Evolutionary conservation across 2,888 invertebrate species (phyloP).

Genomic region (Parascotia fuliginaria): DNA sequence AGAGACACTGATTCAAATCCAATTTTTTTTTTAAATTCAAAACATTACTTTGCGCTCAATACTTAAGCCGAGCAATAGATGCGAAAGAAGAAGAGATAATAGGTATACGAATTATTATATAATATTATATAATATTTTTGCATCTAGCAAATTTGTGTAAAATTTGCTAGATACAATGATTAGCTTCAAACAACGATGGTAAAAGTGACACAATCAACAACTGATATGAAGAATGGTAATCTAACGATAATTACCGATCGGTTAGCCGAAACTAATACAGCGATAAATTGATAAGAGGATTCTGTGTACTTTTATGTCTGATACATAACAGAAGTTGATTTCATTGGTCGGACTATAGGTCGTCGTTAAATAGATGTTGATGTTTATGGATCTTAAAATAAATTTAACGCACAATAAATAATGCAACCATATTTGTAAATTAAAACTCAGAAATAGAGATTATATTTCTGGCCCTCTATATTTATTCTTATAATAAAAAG

Average conservation of each 20-base stretch:
- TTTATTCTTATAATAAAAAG: too few species aligned
- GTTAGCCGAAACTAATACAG: conserved; percentile 60
- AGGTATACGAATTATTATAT: too few species aligned
- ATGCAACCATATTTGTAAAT: background rate
- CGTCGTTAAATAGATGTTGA: conserved; percentile 25
- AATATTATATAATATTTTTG: too few species aligned
- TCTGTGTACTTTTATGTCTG: conserved; percentile 54
- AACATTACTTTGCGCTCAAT: too few species aligned
- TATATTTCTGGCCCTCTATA: background rate
- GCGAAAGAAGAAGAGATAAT: too few species aligned
- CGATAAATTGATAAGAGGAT: conserved; percentile 68
- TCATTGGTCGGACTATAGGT: conserved; percentile 43
- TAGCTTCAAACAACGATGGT: conserved; percentile 40
- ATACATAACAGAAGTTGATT: conserved; percentile 53
- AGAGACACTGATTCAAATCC: too few species aligned
- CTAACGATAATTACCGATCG: conserved; percentile 56
- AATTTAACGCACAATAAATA: conserved; percentile 7
- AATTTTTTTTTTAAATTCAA: too few species aligned
- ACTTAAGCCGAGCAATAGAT: too few species aligned
- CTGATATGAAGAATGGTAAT: conserved; percentile 59
- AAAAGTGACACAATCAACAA: conserved; percentile 55
- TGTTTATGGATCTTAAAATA: conserved; percentile 14
- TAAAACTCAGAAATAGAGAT: background rate
- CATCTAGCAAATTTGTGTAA: too few species aligned
- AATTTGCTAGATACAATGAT: too few species aligned